phyloP scores from a whole-genome alignment of 2,797 vertebrate species.

The Eulemur mongoz region DNA sequence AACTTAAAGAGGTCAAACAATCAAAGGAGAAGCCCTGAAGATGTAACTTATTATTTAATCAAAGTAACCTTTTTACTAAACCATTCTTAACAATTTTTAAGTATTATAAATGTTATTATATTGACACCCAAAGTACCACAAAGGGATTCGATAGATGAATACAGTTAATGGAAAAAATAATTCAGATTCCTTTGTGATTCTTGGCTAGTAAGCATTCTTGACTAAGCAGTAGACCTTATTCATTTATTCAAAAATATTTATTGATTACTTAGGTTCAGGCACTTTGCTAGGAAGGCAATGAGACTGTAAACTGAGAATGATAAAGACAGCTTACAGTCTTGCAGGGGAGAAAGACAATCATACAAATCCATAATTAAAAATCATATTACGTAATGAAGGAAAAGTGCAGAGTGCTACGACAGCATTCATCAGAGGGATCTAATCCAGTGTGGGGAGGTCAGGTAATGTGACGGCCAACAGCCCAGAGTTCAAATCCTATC shows the following conservation, averaged over 20 bases:
- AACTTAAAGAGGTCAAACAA: background rate
- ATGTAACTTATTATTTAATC: background rate
- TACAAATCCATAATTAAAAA: background rate
- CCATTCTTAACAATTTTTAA: constrained; percentile 6
- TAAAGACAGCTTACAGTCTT: background rate
- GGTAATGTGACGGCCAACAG: background rate
- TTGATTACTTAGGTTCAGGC: background rate
- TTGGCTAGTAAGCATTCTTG: background rate
- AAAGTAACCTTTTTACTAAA: constrained; percentile 8
- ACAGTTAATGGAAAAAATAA: background rate
- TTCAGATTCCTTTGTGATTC: constrained; percentile 6
- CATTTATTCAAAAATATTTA: constrained; percentile 43
- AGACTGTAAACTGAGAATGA: constrained; percentile 12
- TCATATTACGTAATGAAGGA: background rate
- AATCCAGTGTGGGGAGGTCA: background rate
- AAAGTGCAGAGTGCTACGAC: background rate
- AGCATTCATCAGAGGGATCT: background rate
- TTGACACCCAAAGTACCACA: constrained; percentile 9
- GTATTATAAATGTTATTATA: constrained; percentile 10
- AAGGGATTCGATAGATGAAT: constrained; percentile 13
- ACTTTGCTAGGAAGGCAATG: background rate
- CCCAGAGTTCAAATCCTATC: background rate
- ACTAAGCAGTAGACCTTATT: background rate
- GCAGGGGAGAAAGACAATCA: background rate
- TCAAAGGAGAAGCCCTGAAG: background rate